Evolutionary conservation across 2,888 invertebrate species (phyloP), one percentile per base, ranked within the genome.

Genomic region (Thyatira batis): DNA sequence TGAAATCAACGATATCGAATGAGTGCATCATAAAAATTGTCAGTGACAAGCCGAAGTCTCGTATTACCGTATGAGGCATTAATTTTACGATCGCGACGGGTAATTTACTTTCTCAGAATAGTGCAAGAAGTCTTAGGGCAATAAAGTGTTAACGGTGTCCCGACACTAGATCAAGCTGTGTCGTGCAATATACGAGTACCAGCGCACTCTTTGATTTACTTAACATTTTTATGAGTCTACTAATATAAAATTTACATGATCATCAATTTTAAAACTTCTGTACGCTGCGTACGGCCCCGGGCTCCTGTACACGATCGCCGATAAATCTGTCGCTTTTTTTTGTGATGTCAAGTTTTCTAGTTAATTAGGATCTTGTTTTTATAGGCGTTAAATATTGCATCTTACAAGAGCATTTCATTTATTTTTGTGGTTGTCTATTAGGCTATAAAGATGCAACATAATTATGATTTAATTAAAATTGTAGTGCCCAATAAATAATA

Each of bases 21-120:
- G 80, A 84, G 78, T 82, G 84, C 77, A 74, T 82, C 84, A 85
- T 89, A 89, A 89, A 87, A 89, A 84, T 84, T 83, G 84, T 84
- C 85, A 88, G 73, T 79, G 87, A 87, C 84, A 83, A 77, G 80
- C 72, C 71, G 69, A 78, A 80, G 82, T 83, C 85, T 87, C 80
- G 84, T 82, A 78, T 89, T 87, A 87, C 85, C 80, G 83, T 84
- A 85, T 80, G 82, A 75, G 78, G 80, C 80, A 85, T 86, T 88
- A 87, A 89, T 82, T 89, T 90, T 87, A 89, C 83, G 88, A 85
- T 83, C 80, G 74, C 80, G 67, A 75, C 72, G 73, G 80, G 83
- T 87, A 85, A 89, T 88, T 88, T 87, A 90, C 84, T 87, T 89
- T 86, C 87, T 87, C 74, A 80, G 83, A 90, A 87, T 87, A 83